Conservation (phyloP, 2,888 invertebrate genomes). For the Alloplasta piceator region DNA sequence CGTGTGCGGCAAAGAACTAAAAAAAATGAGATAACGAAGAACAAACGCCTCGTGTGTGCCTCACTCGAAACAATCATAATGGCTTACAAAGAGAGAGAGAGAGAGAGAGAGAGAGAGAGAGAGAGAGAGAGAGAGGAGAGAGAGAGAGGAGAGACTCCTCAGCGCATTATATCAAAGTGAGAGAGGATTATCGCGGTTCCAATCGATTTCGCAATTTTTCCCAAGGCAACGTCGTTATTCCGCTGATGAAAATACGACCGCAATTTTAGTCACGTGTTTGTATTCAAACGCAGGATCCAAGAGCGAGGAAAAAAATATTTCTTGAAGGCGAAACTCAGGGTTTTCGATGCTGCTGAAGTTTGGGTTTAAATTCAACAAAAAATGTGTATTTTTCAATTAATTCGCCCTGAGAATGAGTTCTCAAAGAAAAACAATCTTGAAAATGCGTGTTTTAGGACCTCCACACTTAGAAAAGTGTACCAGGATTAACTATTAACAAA, state of each 20-base stretch:
- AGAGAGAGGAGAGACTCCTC: conserved; percentile 33
- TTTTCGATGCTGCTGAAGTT: too few relatives aligned
- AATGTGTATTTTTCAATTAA: too few relatives aligned
- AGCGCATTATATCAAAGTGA: conserved; percentile 64
- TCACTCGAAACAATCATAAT: conserved; percentile 74
- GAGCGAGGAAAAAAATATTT: background rate
- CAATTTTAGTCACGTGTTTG: conserved; percentile 44
- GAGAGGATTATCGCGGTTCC: conserved; percentile 78
- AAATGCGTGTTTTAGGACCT: too few relatives aligned
- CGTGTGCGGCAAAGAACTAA: conserved; percentile 53
- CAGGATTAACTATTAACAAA: too few relatives aligned
- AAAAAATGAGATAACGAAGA: conserved; percentile 60
- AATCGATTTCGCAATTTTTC: conserved; percentile 79
- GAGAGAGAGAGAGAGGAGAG: too few relatives aligned
- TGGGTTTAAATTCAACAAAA: too few relatives aligned
- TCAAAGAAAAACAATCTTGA: too few relatives aligned
- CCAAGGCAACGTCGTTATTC: conserved; percentile 71
- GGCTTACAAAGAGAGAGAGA: conserved; percentile 56
- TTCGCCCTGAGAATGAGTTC: too few relatives aligned
- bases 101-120: too few relatives aligned
- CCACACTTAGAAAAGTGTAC: too few relatives aligned
- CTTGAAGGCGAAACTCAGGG: too few relatives aligned
- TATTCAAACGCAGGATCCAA: conserved; percentile 19
- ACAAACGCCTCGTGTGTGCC: conserved; percentile 59
- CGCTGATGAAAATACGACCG: conserved; percentile 61